phyloP scores from a whole-genome alignment of 1,140 invertebrate species.

The Belonocnema kinseyi region DNA sequence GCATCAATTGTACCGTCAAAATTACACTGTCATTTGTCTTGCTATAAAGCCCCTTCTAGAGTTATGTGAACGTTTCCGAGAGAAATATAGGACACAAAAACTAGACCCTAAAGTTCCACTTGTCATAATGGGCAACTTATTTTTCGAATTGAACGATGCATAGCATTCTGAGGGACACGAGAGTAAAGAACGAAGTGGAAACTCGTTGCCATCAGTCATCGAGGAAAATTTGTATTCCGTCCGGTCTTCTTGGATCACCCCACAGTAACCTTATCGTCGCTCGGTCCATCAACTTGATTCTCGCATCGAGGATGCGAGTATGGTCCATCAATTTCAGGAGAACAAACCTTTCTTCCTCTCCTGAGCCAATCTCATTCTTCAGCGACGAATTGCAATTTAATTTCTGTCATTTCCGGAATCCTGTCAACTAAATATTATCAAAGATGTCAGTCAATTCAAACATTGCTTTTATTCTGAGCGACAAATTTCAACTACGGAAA shows the following conservation, averaged over 20 bases:
- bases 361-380: conserved; percentile 20
- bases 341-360: conserved; percentile 3
- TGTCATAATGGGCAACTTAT: conserved; percentile 12
- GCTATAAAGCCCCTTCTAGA: not conserved
- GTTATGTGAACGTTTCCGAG: conserved; percentile 8
- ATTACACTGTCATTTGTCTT: conserved; percentile 3
- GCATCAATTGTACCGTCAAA: not conserved
- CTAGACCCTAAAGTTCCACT: conserved; percentile 12
- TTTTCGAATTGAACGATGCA: conserved; percentile 6
- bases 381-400: not conserved
- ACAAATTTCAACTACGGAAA: no score
- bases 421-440: not conserved
- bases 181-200: conserved; percentile 63
- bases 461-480: no score
- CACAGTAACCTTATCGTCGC: conserved; percentile 63
- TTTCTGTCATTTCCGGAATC: not conserved
- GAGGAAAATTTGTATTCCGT: conserved; percentile 65
- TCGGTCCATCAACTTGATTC: conserved; percentile 67
- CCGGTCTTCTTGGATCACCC: conserved; percentile 52
- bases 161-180: conserved; percentile 32
- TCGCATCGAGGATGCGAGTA: conserved; percentile 52
- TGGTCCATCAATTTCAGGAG: conserved; percentile 63
- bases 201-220: conserved; percentile 64
- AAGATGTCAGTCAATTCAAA: not conserved
- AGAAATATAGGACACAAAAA: conserved; percentile 12